These are phyloP conservation scores for Megaleporinus macrocephalus DNA, from an alignment of 2,113 vertebrate genomes.

Conservation along the genomic window DNA sequence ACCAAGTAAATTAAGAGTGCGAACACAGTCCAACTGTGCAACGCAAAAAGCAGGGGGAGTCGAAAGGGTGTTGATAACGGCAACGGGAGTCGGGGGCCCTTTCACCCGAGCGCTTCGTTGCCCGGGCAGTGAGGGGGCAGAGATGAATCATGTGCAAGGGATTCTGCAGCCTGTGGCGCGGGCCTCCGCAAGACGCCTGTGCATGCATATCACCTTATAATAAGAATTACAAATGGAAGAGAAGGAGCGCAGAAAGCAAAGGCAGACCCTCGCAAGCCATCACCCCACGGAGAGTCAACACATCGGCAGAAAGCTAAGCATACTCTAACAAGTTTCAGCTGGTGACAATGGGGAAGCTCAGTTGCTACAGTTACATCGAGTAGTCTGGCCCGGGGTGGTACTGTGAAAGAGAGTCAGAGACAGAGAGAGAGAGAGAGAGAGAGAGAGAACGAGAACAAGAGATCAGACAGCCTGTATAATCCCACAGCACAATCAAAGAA, in stretches of 20 bases:
- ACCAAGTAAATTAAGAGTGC: neutral
- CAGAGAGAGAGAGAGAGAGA: slow-evolving; percentile 26
- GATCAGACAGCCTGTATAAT: slow-evolving; percentile 41
- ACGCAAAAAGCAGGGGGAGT: neutral
- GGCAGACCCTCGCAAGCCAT: slow-evolving; percentile 14
- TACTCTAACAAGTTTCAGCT: slow-evolving; percentile 51
- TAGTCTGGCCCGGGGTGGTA: slow-evolving; percentile 66
- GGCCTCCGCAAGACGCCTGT: slow-evolving; percentile 5
- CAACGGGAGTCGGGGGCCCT: neutral
- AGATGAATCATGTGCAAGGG: neutral
- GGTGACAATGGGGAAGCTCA: slow-evolving; percentile 42
- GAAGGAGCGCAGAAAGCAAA: neutral
- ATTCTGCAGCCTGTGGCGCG: neutral
- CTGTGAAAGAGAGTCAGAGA: slow-evolving; percentile 52
- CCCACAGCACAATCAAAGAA: slow-evolving; percentile 48
- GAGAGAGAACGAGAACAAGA: neutral
- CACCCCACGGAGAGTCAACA: neutral
- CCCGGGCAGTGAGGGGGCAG: neutral
- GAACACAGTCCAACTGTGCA: neutral
- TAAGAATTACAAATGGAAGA: slow-evolving; percentile 44
- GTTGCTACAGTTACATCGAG: slow-evolving; percentile 61
- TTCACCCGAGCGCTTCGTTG: neutral
- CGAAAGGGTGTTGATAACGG: neutral
- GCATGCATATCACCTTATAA: slow-evolving; percentile 18
- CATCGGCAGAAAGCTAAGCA: slow-evolving; percentile 20